Evolutionary conservation across 2,888 invertebrate genomes (phyloP), one percentile per base, ranked within the genome.

Genomic region (Sabatieria punctata): DNA sequence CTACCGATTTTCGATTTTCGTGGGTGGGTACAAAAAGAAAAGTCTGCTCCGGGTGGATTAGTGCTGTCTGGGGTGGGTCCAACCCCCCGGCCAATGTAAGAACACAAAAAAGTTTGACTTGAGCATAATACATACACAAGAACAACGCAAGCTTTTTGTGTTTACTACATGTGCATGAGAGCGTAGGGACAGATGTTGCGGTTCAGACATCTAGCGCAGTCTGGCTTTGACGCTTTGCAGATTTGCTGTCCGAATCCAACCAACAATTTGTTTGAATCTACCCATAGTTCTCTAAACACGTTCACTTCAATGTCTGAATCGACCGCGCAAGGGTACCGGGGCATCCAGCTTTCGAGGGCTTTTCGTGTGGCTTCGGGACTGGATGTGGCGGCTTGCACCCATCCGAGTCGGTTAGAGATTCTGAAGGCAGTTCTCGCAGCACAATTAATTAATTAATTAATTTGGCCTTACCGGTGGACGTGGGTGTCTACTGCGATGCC

Each of bases 171-270:
- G 18, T 4, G 15, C 18, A n/a, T 11, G 4, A 6, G 4, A 49
- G 47, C 46, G 49, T 67, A 60, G 6, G 91, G 88, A 64, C 95
- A 95, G 38, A 88, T 74, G 21, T 75, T 64, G 51, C 72, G 74
- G 67, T 91, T 91, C 18, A 86, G 71, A 65, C 95, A 97, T 44
- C 76, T 74, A 6, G 63, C 65, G 68, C 95, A 97, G 54, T 77
- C 77, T 1, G 97, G 95, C 41, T 74, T 75, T 0, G 80, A 67
- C 0, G 93, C 83, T 45, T 76, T 70, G 66, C 97, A 97, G 49
- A 80, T 78, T 45, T 85, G 84, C 70, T 97, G 95, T 0, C 97
- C 97, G 71, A 97, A 97, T 4, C 97, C 97, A 11, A 97, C 97
- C 51, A 97, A 71, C 2, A 93, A 72, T 59, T 82, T 77, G 69